These are phyloP conservation scores for Rhagoletis zephyria DNA, from an alignment of 1,140 invertebrate species.

Conservation along the genomic window DNA sequence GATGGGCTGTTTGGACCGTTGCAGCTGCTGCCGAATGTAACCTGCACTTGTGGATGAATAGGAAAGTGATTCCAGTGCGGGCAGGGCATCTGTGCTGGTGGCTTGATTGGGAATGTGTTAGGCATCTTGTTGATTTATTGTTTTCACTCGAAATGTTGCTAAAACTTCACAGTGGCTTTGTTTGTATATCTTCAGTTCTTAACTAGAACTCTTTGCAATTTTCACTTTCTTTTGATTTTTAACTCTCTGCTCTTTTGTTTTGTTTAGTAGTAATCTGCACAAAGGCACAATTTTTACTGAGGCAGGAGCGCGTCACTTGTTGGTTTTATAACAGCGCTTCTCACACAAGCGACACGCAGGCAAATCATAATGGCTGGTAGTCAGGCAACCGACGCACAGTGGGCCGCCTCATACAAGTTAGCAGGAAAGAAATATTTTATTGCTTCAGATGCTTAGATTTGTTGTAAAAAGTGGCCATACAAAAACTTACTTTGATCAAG, in stretches of 20 bases:
- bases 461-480: too few species aligned
- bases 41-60: constrained; percentile 63
- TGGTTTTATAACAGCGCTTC: constrained; percentile 39
- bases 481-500: too few species aligned
- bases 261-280: constrained; percentile 31
- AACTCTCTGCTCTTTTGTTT: not conserved
- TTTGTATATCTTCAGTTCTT: not conserved
- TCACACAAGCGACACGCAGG: not conserved
- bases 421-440: too few species aligned
- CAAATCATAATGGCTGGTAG: constrained; percentile 1
- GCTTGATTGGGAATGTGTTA: constrained; percentile 66
- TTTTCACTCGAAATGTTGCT: not conserved
- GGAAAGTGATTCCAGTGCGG: constrained; percentile 71
- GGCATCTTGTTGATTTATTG: constrained; percentile 61
- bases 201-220: constrained; percentile 4
- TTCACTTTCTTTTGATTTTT: constrained; percentile 36
- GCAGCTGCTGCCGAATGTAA: not conserved
- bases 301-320: not conserved
- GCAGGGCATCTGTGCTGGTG: constrained; percentile 71
- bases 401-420: too few species aligned
- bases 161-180: not conserved
- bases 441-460: too few species aligned
- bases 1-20: not conserved
- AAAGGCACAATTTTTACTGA: constrained; percentile 42
- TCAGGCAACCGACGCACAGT: not conserved